Evolutionary conservation across 2,113 vertebrate species (phyloP).

Genomic region (Cinclus mexicanus): DNA sequence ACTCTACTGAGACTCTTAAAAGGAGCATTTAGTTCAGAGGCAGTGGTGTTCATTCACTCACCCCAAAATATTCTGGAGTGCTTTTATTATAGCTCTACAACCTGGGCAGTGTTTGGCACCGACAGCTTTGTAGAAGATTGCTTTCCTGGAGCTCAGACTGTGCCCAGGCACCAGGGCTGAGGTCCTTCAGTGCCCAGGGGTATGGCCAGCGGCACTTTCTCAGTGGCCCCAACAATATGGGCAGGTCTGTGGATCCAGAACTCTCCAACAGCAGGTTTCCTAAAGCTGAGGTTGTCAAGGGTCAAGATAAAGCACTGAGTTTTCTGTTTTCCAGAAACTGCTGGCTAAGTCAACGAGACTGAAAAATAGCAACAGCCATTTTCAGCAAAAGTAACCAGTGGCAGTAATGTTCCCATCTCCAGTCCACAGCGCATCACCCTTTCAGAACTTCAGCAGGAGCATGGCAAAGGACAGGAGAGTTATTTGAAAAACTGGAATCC

Average conservation of each 20-base stretch:
- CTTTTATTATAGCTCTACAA: not conserved
- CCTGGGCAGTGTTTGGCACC: not conserved
- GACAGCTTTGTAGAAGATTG: not conserved
- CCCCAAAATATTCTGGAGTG: not conserved
- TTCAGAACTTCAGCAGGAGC: not conserved
- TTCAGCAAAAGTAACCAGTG: not conserved
- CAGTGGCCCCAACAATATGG: accelerated
- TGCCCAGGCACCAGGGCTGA: not conserved
- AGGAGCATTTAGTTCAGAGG: not conserved
- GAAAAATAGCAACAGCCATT: not conserved
- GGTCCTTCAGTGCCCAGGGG: not conserved
- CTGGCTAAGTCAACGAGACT: not conserved
- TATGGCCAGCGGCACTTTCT: accelerated
- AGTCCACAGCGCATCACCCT: accelerated
- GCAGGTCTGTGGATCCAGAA: not conserved
- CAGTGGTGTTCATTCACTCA: not conserved
- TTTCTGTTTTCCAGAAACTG: not conserved
- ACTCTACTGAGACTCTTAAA: not conserved
- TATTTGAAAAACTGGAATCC: not conserved
- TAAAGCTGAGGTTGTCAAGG: not conserved
- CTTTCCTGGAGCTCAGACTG: not conserved
- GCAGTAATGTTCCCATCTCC: not conserved
- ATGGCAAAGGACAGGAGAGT: not conserved
- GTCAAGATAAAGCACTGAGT: not conserved
- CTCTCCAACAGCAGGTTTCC: not conserved